Evolutionary conservation across 2,888 invertebrate species (phyloP).

Genomic region (Drosophila eohydei): DNA sequence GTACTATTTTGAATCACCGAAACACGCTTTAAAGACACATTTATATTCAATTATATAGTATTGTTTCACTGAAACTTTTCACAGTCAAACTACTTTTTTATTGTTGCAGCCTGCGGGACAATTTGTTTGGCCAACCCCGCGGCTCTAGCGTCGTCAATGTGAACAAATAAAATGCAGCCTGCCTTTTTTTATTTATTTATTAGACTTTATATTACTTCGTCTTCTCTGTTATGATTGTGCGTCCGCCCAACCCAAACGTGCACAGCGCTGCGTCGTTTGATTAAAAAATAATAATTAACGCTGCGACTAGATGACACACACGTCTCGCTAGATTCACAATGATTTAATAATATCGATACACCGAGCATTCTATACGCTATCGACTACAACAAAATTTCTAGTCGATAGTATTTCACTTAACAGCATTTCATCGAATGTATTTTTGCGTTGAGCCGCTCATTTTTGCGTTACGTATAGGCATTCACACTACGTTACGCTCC

Average conservation of each 20-base stretch:
- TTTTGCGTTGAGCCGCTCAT: slow-evolving; percentile 33
- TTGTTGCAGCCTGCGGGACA: slow-evolving; percentile 34
- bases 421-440: not conserved
- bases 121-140: slow-evolving; percentile 49
- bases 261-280: slow-evolving; percentile 34
- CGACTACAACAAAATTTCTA: not conserved
- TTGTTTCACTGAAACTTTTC: slow-evolving; percentile 21
- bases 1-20: slow-evolving; percentile 26
- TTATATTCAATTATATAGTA: slow-evolving; percentile 36
- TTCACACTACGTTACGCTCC: slow-evolving; percentile 45
- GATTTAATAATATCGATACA: slow-evolving; percentile 31
- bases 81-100: slow-evolving; percentile 38
- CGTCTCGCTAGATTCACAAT: slow-evolving; percentile 51
- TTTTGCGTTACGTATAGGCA: slow-evolving; percentile 39
- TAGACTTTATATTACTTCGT: slow-evolving; percentile 17
- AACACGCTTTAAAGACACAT: slow-evolving; percentile 58
- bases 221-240: not conserved
- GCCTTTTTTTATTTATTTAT: slow-evolving; percentile 3
- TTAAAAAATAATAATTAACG: slow-evolving; percentile 62
- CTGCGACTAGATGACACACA: slow-evolving; percentile 65
- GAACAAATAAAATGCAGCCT: slow-evolving; percentile 3
- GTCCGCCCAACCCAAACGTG: slow-evolving; percentile 32
- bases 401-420: not conserved
- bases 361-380: not conserved
- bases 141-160: slow-evolving; percentile 39